phyloP scores from a whole-genome alignment of 2,797 vertebrate species.

The Protonibea diacanthus region DNA sequence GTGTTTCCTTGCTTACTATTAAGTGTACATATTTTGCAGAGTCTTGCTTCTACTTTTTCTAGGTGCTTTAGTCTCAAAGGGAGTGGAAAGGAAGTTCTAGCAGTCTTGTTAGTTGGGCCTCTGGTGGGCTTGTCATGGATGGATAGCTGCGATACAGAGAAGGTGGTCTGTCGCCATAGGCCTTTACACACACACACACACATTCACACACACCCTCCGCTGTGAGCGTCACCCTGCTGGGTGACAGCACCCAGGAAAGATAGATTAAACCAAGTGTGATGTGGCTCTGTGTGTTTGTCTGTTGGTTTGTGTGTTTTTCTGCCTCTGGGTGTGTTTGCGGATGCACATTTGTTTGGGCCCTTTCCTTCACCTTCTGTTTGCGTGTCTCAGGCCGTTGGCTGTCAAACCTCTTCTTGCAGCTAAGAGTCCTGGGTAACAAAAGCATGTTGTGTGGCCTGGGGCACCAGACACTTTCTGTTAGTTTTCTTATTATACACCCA shows the following conservation, averaged over 20 bases:
- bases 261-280: slow-evolving; percentile 60
- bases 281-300: slow-evolving; percentile 36
- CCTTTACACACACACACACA: slow-evolving; percentile 29
- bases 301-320: slow-evolving; percentile 27
- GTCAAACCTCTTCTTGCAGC: slow-evolving; percentile 65
- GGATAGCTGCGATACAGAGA: slow-evolving; percentile 58
- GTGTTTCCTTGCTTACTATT: slow-evolving; percentile 3
- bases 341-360: slow-evolving; percentile 35
- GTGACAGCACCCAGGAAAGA: slow-evolving; percentile 57
- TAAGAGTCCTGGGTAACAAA: slow-evolving; percentile 62
- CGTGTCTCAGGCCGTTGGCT: slow-evolving; percentile 48
- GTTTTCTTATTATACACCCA: slow-evolving; percentile 41
- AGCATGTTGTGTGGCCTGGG: slow-evolving; percentile 58
- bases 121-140: slow-evolving; percentile 65
- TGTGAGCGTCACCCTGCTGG: slow-evolving; percentile 51
- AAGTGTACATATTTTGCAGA: slow-evolving; percentile 1
- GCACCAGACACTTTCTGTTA: slow-evolving; percentile 43
- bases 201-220: slow-evolving; percentile 22
- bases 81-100: slow-evolving; percentile 47
- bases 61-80: slow-evolving; percentile 16
- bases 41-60: background rate
- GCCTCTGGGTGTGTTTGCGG: slow-evolving; percentile 45
- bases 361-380: slow-evolving; percentile 25
- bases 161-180: slow-evolving; percentile 45
- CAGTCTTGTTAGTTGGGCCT: slow-evolving; percentile 54